phyloP scores from a whole-genome alignment of 2,797 vertebrate species.

The Poeciliopsis presidionis region DNA sequence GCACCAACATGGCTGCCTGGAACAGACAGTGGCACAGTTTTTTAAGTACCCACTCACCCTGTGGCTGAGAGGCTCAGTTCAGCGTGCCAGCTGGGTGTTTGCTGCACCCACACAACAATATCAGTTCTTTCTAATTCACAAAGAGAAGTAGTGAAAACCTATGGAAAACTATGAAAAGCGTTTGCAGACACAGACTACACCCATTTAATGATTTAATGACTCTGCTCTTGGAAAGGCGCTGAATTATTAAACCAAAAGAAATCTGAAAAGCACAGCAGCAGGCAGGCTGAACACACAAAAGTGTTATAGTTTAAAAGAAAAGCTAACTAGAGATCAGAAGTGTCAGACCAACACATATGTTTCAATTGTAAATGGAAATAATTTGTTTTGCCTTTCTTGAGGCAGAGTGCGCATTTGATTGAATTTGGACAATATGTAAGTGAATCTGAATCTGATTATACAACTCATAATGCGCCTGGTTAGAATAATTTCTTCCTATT shows the following conservation, averaged over 20 bases:
- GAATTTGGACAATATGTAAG: background rate
- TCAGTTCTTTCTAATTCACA: constrained; percentile 41
- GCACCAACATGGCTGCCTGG: constrained; percentile 57
- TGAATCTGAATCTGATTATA: background rate
- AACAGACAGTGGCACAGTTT: constrained; percentile 63
- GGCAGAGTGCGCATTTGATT: background rate
- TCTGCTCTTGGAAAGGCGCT: constrained; percentile 14
- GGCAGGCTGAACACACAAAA: constrained; percentile 1
- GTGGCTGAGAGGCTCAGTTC: constrained; percentile 61
- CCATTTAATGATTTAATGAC: constrained; percentile 29
- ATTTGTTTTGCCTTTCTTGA: constrained; percentile 27
- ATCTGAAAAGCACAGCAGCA: background rate
- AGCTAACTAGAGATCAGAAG: constrained; percentile 1
- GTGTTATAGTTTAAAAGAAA: background rate
- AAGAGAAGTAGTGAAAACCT: constrained; percentile 46
- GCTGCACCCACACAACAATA: constrained; percentile 37
- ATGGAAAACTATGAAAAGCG: constrained; percentile 29
- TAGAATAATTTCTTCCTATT: background rate
- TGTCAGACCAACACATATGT: background rate
- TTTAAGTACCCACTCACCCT: constrained; percentile 68
- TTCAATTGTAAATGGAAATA: background rate
- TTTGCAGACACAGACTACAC: constrained; percentile 35
- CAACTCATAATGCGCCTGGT: no score
- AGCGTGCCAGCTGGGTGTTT: constrained; percentile 64
- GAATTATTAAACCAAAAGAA: constrained; percentile 38